Base-by-base conservation (phyloP, 2,797 vertebrate species). In the Sphenodon punctatus region DNA sequence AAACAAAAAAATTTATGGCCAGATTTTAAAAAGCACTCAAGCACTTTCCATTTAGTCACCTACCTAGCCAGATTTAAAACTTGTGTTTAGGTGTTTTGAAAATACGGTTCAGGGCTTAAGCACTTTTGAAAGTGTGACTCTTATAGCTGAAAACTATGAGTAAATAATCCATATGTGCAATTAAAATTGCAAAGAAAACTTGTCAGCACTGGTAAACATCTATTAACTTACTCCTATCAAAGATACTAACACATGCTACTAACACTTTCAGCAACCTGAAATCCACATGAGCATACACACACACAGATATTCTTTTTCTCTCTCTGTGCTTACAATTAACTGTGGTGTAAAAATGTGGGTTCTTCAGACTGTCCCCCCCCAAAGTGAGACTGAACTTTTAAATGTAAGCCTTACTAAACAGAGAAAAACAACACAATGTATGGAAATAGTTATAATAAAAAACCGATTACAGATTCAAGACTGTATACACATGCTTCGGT, bases 321-420 rank as follows among this genome's bases (percentile, higher is more conserved):
- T 45, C 25, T 27, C 17, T 51, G 38, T 76, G 75, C 82, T 87
- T 86, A 87, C 77, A 88, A 84, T 86, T 90, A 86, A 89, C 92
- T 90, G 87, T 92, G 90, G 90, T 92, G 89, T 89, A 84, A 87
- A 93, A 51, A 92, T 82, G 79, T 72, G 82, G 72, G 80, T 69
- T 70, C 78, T n/a, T n/a, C n/a, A n/a, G n/a, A 92, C 88, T 88
- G 69, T 23, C 58, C 4, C 1, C 55, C 88, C 82, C 90, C 82
- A 92, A 89, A 90, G 89, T 85, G 93, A 88, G 82, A 75, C 87
- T 92, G 90, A 90, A 84, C 89, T 55, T 90, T 90, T 82, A 92
- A 82, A 92, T 89, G 32, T 19, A 32, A 19, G 7, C 11, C 56
- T 22, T 32, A 89, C 78, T 67, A 67, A 78, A 89, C 87, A 78